These are phyloP conservation scores for Baronia brevicornis DNA, from an alignment of 2,888 invertebrate genomes.

Conservation along the genomic window DNA sequence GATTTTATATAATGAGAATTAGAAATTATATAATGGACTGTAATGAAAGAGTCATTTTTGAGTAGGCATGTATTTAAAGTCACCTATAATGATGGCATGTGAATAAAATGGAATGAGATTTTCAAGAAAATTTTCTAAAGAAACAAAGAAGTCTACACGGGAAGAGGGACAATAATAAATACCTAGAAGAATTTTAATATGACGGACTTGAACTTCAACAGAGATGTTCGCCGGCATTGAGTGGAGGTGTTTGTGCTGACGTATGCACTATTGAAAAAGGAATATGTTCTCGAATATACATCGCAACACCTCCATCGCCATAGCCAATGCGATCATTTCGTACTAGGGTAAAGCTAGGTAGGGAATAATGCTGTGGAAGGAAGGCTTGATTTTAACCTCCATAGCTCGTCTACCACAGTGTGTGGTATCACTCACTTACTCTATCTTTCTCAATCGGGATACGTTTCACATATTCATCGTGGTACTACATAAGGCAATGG, in stretches of 20 bases:
- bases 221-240: slow-evolving; percentile 7
- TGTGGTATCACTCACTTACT: too few relatives aligned
- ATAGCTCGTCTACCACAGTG: too few relatives aligned
- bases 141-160: slow-evolving; percentile 5
- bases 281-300: slow-evolving; percentile 10
- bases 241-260: slow-evolving; percentile 5
- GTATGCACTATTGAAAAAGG: slow-evolving; percentile 6
- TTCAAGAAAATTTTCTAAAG: slow-evolving; percentile 5
- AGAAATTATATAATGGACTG: slow-evolving; percentile 6
- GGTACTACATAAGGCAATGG: too few relatives aligned
- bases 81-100: slow-evolving; percentile 11
- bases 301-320: slow-evolving; percentile 12
- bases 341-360: too few relatives aligned
- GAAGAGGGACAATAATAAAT: slow-evolving; percentile 6
- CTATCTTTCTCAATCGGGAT: too few relatives aligned
- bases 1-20: too few relatives aligned
- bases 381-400: too few relatives aligned
- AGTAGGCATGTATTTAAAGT: slow-evolving; percentile 12
- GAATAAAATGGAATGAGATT: slow-evolving; percentile 1
- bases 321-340: slow-evolving; percentile 9
- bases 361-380: too few relatives aligned
- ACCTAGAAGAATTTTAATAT: slow-evolving; percentile 5
- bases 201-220: slow-evolving; percentile 5
- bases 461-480: too few relatives aligned
- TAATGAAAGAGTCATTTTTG: slow-evolving; percentile 8